phyloP scores from a whole-genome alignment of 1,140 invertebrate genomes.

The Rhizoglyphus robini region DNA sequence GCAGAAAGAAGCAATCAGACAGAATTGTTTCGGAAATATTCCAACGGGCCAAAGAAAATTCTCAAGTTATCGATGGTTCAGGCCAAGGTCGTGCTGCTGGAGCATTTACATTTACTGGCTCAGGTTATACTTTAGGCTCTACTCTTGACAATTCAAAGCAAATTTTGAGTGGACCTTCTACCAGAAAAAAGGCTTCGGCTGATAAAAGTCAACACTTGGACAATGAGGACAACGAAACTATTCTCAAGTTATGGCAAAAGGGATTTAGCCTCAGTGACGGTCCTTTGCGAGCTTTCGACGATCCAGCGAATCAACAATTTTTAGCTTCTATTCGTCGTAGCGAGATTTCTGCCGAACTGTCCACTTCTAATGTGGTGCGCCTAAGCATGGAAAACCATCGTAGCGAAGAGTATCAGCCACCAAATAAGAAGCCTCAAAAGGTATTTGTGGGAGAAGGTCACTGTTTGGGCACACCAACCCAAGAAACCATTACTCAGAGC shows the following conservation, averaged over 20 bases:
- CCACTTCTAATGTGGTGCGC: conserved; percentile 59
- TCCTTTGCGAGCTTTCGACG: conserved; percentile 61
- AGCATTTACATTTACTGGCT: neutral
- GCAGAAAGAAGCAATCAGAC: conserved; percentile 49
- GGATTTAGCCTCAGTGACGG: conserved; percentile 89
- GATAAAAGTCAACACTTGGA: neutral
- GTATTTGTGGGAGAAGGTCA: conserved; percentile 78
- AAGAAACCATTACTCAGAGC: conserved; percentile 23
- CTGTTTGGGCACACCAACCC: conserved; percentile 48
- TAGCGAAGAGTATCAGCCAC: conserved; percentile 56
- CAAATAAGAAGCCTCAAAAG: conserved; percentile 42
- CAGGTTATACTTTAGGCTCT: conserved; percentile 26
- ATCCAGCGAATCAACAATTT: conserved; percentile 74
- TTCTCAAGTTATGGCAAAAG: conserved; percentile 79
- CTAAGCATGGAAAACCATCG: conserved; percentile 84
- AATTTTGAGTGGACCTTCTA: neutral
- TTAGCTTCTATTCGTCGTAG: conserved; percentile 67
- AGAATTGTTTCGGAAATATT: conserved; percentile 82
- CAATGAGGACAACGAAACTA: conserved; percentile 42
- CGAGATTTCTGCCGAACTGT: conserved; percentile 73
- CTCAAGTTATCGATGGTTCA: conserved; percentile 48
- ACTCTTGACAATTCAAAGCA: conserved; percentile 10
- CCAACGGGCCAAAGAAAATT: conserved; percentile 64
- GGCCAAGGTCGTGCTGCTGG: conserved; percentile 24
- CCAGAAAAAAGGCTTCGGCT: neutral